Base-by-base conservation (phyloP, 2,888 invertebrate species). In the Dysmachus trigonus region DNA sequence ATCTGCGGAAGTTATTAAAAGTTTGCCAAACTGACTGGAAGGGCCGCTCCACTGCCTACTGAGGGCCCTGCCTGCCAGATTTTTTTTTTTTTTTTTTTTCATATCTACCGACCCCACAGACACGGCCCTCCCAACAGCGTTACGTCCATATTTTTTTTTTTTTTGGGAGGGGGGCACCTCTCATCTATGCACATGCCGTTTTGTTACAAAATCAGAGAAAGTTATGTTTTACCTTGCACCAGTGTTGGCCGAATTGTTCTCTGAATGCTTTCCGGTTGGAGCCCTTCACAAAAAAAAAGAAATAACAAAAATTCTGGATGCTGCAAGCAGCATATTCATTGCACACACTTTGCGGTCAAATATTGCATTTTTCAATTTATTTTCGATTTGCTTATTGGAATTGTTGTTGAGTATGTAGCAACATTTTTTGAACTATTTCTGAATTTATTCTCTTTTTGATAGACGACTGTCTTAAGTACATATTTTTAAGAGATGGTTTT, bases 1-100 rank as follows among this genome's bases (percentile, higher is more conserved):
- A 72, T 83, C 72, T 72, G 72, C 83, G 83, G 41, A 83, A 83
- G 83, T 83, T 83, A 83, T 83, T 83, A 83, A 83, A 83, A 83
- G 72, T 83, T 72, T 83, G 83, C 83, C 72, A 83, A 83, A 83
- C 83, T 83, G 83, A 83, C 27, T 72, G 83, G 83, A 83, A 83
- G 72, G 31, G 73, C 73, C 73, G 15, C 15, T 74, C 35, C 8
- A 18, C 74, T n/a, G 74, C 18, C 74, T 35, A 35, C 33, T 18
- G 2, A 22, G 8, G 22, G 18, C 18, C 15, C 35, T 15, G 38
- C 31, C 35, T 8, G 33, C 31, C 18, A 35, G 18, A 33, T 35
- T 74, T 74, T n/a, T n/a, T n/a, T n/a, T n/a, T n/a, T n/a, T n/a
- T n/a, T n/a, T n/a, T n/a, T n/a, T n/a, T 35, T 74, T 18, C 35